These are phyloP conservation scores for Oryzias sinensis DNA, from an alignment of 2,797 vertebrate genomes.

Conservation along the genomic window DNA sequence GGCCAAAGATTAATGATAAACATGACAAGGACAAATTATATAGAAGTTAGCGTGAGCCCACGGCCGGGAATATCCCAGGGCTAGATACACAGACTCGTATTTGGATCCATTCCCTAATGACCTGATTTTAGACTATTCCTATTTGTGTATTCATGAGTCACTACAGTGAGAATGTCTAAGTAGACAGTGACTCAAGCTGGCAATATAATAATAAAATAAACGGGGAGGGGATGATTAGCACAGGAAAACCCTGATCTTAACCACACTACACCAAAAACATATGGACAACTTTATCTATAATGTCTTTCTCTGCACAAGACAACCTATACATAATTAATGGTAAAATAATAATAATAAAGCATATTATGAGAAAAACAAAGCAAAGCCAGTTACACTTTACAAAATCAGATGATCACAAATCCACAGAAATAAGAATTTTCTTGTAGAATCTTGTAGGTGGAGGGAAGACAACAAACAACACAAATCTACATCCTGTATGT, in stretches of 20 bases:
- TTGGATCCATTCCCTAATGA: slow-evolving; percentile 49
- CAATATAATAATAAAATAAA: slow-evolving; percentile 36
- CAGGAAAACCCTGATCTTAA: slow-evolving; percentile 16
- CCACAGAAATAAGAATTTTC: too few species aligned
- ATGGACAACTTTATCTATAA: background rate
- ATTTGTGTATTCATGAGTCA: slow-evolving; percentile 45
- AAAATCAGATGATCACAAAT: too few species aligned
- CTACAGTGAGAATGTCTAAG: slow-evolving; percentile 40
- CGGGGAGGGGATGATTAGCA: slow-evolving; percentile 27
- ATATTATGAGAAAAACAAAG: too few species aligned
- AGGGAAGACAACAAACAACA: too few species aligned
- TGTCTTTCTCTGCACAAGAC: too few species aligned
- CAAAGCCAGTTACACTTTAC: too few species aligned
- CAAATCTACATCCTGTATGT: too few species aligned
- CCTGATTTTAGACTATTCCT: slow-evolving; percentile 57
- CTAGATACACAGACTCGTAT: slow-evolving; percentile 65
- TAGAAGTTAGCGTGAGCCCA: slow-evolving; percentile 69
- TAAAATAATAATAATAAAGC: too few species aligned
- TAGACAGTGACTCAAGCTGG: slow-evolving; percentile 42
- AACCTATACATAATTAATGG: too few species aligned
- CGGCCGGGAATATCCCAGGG: slow-evolving; percentile 66
- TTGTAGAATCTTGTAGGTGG: too few species aligned
- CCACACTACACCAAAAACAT: background rate
- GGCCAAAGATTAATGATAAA: slow-evolving; percentile 86
- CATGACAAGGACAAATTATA: slow-evolving; percentile 82